phyloP scores from a whole-genome alignment of 2,113 vertebrate genomes.

The Alligator mississippiensis region DNA sequence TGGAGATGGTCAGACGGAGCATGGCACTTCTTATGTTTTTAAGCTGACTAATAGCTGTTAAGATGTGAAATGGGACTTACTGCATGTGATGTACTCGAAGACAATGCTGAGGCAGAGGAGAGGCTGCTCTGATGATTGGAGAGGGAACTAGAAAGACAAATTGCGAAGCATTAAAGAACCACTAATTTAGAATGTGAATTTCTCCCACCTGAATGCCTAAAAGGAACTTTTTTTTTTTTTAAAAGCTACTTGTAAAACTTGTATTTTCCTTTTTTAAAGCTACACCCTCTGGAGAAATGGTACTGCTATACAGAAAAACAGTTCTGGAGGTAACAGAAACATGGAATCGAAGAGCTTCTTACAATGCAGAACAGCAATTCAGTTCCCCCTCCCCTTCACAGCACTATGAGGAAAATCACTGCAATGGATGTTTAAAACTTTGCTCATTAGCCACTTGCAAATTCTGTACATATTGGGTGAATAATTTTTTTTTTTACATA shows the following conservation, averaged over 20 bases:
- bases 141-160: slow-evolving; percentile 71
- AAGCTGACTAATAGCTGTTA: not conserved
- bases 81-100: slow-evolving; percentile 83
- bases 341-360: not conserved
- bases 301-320: not conserved
- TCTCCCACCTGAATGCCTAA: not conserved
- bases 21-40: no score
- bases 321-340: not conserved
- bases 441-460: not conserved
- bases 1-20: no score
- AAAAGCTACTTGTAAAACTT: not conserved
- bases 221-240: not conserved
- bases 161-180: not conserved
- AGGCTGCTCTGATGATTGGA: slow-evolving; percentile 87
- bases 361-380: not conserved
- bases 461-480: not conserved
- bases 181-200: not conserved
- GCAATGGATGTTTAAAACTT: not conserved
- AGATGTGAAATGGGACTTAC: slow-evolving; percentile 76
- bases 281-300: not conserved
- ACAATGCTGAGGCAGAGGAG: slow-evolving; percentile 84
- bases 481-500: not conserved
- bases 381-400: not conserved
- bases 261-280: not conserved
- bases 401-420: not conserved